A percentile compares a stretch with the other conserved stretches of the same genome.
Evolutionary conservation across 2,888 invertebrate species (phyloP).

Genomic region (Pteria penguin): DNA sequence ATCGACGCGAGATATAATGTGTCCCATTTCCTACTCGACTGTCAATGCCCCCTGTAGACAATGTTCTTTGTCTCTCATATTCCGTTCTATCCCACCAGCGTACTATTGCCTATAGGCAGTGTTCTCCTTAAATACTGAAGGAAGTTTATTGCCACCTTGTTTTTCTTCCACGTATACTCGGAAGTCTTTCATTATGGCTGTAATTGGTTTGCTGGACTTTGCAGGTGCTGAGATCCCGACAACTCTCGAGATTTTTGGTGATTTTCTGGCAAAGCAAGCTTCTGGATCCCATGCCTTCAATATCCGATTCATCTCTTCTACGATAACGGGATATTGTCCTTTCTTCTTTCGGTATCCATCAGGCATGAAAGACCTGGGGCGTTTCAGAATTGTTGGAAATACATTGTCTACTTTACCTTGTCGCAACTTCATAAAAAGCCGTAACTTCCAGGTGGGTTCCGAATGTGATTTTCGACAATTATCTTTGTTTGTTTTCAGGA

Average conservation of each 20-base stretch:
- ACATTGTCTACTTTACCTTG: not conserved
- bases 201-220: not conserved
- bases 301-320: not conserved
- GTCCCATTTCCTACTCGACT: too few species aligned
- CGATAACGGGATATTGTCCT: too few species aligned
- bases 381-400: constrained; percentile 5
- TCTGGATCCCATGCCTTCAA: constrained; percentile 1
- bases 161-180: constrained; percentile 7
- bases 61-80: too few species aligned
- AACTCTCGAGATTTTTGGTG: not conserved
- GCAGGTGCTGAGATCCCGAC: not conserved
- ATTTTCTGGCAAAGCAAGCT: not conserved
- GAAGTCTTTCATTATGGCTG: constrained; percentile 10
- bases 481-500: too few species aligned
- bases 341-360: not conserved
- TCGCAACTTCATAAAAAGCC: constrained; percentile 4
- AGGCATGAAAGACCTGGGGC: constrained; percentile 1
- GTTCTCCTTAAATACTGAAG: not conserved
- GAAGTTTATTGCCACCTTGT: not conserved
- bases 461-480: not conserved
- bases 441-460: not conserved
- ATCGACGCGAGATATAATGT: too few species aligned
- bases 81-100: too few species aligned
- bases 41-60: too few species aligned
- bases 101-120: too few species aligned